phyloP scores from a whole-genome alignment of 1,140 invertebrate species.

The Trichomalopsis sarcophagae region DNA sequence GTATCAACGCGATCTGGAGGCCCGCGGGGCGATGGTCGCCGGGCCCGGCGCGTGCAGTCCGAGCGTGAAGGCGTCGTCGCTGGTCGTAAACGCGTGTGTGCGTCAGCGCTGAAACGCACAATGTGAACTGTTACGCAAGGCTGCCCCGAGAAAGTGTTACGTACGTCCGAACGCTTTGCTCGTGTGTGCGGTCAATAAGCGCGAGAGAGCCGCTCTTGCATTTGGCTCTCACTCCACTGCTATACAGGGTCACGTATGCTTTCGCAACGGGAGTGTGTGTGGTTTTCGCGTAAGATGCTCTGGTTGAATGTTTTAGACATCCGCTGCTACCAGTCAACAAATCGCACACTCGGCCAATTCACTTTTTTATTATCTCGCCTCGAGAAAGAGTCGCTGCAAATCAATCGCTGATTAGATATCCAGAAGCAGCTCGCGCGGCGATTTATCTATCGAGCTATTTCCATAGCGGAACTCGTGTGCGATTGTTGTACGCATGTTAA shows the following conservation, averaged over 20 bases:
- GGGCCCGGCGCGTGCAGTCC: too few species aligned
- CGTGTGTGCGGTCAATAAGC: neutral
- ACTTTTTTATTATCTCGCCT: neutral
- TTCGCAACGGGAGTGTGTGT: neutral
- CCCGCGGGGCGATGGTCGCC: too few species aligned
- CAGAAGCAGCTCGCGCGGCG: neutral
- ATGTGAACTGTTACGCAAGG: constrained; percentile 51
- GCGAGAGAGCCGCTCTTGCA: neutral
- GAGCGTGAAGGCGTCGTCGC: too few species aligned
- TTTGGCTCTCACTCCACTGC: too few species aligned
- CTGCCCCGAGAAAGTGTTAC: constrained; percentile 49
- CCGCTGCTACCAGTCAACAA: too few species aligned
- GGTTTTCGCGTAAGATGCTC: too few species aligned
- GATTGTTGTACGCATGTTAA: constrained; percentile 4
- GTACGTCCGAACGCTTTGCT: constrained; percentile 16
- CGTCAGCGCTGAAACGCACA: neutral
- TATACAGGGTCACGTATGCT: neutral
- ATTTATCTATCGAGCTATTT: neutral
- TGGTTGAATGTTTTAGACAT: too few species aligned
- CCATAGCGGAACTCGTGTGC: neutral
- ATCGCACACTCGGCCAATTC: neutral
- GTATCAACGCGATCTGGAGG: too few species aligned
- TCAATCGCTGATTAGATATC: constrained; percentile 33
- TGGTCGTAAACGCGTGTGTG: neutral
- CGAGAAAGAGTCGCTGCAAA: neutral